phyloP scores from a whole-genome alignment of 2,888 invertebrate genomes.

The Theodoxus fluviatilis region DNA sequence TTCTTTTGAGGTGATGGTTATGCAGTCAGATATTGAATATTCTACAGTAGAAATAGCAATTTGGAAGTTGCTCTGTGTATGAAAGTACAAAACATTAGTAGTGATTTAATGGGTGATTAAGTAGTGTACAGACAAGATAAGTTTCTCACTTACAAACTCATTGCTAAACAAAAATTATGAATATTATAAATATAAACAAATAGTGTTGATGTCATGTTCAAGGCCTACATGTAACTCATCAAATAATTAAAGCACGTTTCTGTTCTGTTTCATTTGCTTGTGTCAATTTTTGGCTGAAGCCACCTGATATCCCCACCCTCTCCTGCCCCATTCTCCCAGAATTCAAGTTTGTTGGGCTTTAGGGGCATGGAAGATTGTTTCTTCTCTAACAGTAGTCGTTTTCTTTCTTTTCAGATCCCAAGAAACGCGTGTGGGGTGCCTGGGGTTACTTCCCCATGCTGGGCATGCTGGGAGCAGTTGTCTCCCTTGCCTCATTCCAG shows the following conservation, averaged over 20 bases:
- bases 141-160: too few relatives aligned
- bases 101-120: too few relatives aligned
- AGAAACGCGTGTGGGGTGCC: constrained; percentile 45
- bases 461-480: constrained; percentile 41
- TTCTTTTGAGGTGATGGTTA: too few relatives aligned
- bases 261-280: background rate
- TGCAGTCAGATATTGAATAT: too few relatives aligned
- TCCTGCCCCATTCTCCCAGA: background rate
- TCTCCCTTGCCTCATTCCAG: constrained; percentile 43
- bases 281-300: background rate
- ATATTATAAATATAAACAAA: background rate
- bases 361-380: background rate
- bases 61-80: too few relatives aligned
- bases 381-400: background rate
- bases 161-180: too few relatives aligned
- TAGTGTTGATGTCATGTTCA: too few relatives aligned
- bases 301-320: too few relatives aligned
- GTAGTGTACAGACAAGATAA: too few relatives aligned
- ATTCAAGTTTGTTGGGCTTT: background rate
- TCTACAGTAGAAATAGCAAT: too few relatives aligned
- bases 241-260: background rate
- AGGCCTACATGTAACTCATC: too few relatives aligned
- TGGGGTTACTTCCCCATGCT: constrained; percentile 41
- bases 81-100: too few relatives aligned
- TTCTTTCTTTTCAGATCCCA: constrained; percentile 39